Evolutionary conservation across 2,888 invertebrate genomes (phyloP), one percentile per base, ranked within the genome.

Genomic region (Ditylenchus weischeri): DNA sequence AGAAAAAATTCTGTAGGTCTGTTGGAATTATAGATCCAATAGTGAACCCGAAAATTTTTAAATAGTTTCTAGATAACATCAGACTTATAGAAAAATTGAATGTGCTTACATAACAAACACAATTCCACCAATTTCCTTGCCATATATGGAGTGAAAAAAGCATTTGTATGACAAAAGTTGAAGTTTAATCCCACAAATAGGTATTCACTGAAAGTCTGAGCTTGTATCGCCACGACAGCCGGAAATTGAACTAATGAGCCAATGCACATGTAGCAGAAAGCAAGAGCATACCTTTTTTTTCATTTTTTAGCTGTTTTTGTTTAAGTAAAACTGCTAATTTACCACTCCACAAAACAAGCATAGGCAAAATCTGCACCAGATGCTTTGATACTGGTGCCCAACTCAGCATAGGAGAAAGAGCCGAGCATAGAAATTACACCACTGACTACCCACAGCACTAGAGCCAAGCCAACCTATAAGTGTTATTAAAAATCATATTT

Each of bases 211-310:
- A 81, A 81, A 4, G 82, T 81, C 47, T 77, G 72, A 7, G 78
- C 78, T 66, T 81, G 79, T 29, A 81, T 74, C n/a, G 82, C 80
- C 18, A 80, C 64, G 10, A 80, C 81, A n/a, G 78, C 75, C 10
- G 80, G 80, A 71, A 78, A 79, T 64, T 75, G 76, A 54, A 80
- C 72, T 35, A 76, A 74, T 66, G 78, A 80, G 18, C 79, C 77
- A 59, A 76, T 73, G 57, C 73, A 78, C 79, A 80, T 79, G 65
- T 79, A 80, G 47, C 77, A 73, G 51, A 80, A 80, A 10, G 80
- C 79, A 21, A 80, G 67, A 15, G 79, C 73, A 63, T 79, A 66
- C 79, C 79, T 38, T 76, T 72, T 47, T 79, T 79, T n/a, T 43
- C 8, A 43, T 43, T 8, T 10, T 43, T 43, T n/a, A n/a, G n/a